A percentile compares a stretch with the other conserved stretches of the same genome.
Evolutionary conservation across 1,140 invertebrate species (phyloP).

Genomic region (Aphaenogaster ashmeadi): DNA sequence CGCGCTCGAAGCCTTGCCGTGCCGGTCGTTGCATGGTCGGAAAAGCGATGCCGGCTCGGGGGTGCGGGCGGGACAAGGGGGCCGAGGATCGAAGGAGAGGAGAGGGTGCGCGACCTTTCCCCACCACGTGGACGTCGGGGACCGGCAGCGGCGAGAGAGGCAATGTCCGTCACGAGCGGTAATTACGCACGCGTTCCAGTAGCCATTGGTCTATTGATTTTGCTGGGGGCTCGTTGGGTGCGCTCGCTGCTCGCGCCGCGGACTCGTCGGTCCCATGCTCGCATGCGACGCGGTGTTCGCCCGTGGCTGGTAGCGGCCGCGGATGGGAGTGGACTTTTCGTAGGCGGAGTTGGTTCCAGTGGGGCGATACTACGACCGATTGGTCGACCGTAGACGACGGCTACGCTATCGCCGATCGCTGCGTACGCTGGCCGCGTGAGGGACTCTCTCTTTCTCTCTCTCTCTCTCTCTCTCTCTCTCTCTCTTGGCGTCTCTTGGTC

Average conservation of each 20-base stretch:
- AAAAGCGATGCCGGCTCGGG: constrained; percentile 15
- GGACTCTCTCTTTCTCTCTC: constrained; percentile 15
- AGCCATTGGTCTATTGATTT: constrained; percentile 86
- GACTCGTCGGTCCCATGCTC: constrained; percentile 26
- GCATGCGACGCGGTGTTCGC: not conserved
- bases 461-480: not conserved
- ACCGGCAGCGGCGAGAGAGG: constrained; percentile 61
- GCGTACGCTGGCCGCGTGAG: constrained; percentile 2
- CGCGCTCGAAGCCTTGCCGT: constrained; percentile 74
- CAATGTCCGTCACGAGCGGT: constrained; percentile 75
- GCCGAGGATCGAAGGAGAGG: constrained; percentile 13
- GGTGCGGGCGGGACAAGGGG: not conserved
- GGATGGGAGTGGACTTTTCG: constrained; percentile 50
- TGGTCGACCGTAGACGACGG: constrained; percentile 38
- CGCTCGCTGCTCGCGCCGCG: constrained; percentile 47
- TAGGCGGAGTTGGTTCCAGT: constrained; percentile 54
- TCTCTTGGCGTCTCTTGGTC: not conserved
- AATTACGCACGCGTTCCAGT: constrained; percentile 81
- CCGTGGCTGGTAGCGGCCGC: not conserved
- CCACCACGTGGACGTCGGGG: constrained; percentile 4
- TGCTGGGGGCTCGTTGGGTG: constrained; percentile 60
- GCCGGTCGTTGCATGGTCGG: constrained; percentile 61
- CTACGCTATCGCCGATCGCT: constrained; percentile 43
- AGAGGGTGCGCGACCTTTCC: constrained; percentile 46
- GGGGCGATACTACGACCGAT: constrained; percentile 27